Evolutionary conservation across 2,113 vertebrate genomes (phyloP).

Genomic region (Syngnathus typhle): DNA sequence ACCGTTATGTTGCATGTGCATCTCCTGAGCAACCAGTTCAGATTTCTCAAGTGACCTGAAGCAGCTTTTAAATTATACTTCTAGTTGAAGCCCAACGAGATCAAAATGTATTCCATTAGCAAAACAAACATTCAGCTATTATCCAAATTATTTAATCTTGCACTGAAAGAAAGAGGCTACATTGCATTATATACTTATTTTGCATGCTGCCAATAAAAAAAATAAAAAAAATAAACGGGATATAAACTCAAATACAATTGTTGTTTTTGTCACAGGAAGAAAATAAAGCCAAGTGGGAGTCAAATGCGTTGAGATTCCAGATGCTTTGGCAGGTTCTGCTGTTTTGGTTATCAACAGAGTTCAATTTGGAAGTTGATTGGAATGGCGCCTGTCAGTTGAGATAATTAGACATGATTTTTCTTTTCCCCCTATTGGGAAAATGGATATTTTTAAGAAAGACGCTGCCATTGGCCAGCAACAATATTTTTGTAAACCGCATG

Average conservation of each 20-base stretch:
- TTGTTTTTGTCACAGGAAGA: neutral
- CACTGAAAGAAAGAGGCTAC: neutral
- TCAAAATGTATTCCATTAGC: neutral
- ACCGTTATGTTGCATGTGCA: conserved; percentile 2
- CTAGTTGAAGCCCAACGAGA: neutral
- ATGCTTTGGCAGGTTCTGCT: too few relatives aligned
- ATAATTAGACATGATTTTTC: too few relatives aligned
- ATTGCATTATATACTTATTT: neutral
- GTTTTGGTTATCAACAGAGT: too few relatives aligned
- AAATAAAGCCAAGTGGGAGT: too few relatives aligned
- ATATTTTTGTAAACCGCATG: too few relatives aligned
- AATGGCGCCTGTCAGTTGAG: too few relatives aligned
- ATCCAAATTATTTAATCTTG: neutral
- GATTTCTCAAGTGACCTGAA: neutral
- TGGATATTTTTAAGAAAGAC: too few relatives aligned
- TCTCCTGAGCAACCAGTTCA: too few relatives aligned
- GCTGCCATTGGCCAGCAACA: too few relatives aligned
- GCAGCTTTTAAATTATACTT: neutral
- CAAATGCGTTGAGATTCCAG: too few relatives aligned
- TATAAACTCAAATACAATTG: neutral
- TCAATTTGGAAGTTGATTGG: too few relatives aligned
- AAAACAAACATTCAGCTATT: neutral
- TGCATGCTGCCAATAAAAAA: neutral
- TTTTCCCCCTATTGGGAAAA: too few relatives aligned
- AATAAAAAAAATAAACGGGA: neutral